Base-by-base conservation (phyloP, 2,888 invertebrate species). In the Hypselothyrea guttata region DNA sequence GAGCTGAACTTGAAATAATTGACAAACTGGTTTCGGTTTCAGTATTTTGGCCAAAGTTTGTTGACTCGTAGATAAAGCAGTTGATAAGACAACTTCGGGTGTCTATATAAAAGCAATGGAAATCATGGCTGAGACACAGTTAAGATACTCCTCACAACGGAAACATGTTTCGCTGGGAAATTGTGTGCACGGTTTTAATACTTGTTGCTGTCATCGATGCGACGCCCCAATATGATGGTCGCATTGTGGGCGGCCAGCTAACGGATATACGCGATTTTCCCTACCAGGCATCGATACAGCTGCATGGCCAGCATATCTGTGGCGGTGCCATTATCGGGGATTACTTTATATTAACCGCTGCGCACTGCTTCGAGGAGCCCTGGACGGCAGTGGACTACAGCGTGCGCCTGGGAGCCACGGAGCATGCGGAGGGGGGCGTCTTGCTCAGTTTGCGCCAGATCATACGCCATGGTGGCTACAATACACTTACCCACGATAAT, bases 321-420 rank as follows among this genome's bases (percentile, higher is more conserved):
- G 88, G 87, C n/a, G 87, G 84, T 2, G 79, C 84, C 58, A 77
- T 88, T 35, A 63, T 86, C 2, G 73, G 69, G 0, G 59, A 68
- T 35, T 70, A 68, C 16, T 66, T 71, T 15, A 37, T 87, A 7
- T 48, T 87, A 12, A 87, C 88, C 27, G 87, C 87, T 7, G 87
- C 79, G 13, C 87, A 87, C 38, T 87, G 87, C 64, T 77, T 88
- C 41, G 74, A 76, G 42, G 51, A 66, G 22, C 67, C 81, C 1
- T 65, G 52, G 71, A 57, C 47, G 40, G 63, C 34, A 11, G 37
- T 56, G 8, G 74, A 75, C 22, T 88, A 75, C 42, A 71, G 64
- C 16, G 82, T 88, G 4, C 85, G 87, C 1, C 59, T 83, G 42
- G 86, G 83, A 8, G 64, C 83, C 45, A 58, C 78, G 7, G 61